Percentiles rank a stretch among this genome's conserved stretches.
Evolutionary conservation across 2,113 vertebrate species (phyloP).

Genomic region (Indicator maculatus): DNA sequence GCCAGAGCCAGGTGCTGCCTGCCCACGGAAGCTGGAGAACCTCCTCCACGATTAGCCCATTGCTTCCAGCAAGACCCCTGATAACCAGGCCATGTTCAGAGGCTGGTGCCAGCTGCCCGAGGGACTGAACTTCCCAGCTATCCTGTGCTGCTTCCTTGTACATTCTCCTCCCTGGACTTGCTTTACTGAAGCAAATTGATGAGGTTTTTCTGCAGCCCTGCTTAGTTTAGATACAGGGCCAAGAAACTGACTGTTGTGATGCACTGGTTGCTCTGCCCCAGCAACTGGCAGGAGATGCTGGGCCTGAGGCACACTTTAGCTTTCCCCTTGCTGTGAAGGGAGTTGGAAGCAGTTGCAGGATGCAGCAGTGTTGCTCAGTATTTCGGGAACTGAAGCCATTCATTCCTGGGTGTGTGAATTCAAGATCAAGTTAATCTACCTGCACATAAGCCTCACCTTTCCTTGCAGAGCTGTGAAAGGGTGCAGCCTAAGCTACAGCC

Average conservation of each 20-base stretch:
- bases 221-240: background rate
- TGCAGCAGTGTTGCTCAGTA: background rate
- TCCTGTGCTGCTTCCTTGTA: background rate
- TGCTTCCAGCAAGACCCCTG: background rate
- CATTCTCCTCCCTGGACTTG: background rate
- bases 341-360: background rate
- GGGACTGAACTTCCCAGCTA: background rate
- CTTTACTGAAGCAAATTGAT: background rate
- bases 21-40: background rate
- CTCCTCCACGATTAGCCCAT: background rate
- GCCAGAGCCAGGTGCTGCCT: background rate
- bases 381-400: background rate
- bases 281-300: background rate
- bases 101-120: background rate
- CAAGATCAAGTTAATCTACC: background rate
- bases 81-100: fast-evolving
- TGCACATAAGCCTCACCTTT: background rate
- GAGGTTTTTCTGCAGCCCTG: background rate
- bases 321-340: background rate
- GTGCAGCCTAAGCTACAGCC: background rate
- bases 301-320: background rate
- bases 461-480: background rate
- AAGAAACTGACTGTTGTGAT: background rate
- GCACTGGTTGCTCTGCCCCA: background rate
- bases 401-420: background rate